Evolutionary conservation across 2,113 vertebrate genomes (phyloP).

Genomic region (Ceyx melanurus): DNA sequence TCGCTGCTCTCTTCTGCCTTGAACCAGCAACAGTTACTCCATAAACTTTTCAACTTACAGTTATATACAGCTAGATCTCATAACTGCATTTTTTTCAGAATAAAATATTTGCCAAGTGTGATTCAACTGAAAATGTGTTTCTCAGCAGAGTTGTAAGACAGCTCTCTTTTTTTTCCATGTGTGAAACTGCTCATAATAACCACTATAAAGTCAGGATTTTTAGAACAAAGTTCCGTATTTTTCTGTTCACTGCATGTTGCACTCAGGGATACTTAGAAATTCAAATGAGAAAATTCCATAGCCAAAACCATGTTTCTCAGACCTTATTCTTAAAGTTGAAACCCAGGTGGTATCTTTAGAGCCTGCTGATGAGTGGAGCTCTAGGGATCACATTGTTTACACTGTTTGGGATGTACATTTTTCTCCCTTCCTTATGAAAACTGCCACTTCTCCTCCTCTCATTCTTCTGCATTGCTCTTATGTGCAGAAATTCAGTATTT

Average conservation of each 20-base stretch:
- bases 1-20: neutral
- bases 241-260: neutral
- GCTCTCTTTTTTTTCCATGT: neutral
- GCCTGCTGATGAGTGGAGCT: neutral
- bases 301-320: neutral
- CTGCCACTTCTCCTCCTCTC: neutral
- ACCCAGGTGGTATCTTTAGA: neutral
- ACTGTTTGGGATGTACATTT: neutral
- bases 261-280: neutral
- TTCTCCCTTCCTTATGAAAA: neutral
- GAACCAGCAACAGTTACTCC: neutral
- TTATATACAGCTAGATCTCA: neutral
- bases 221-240: neutral
- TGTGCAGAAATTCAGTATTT: slow-evolving; percentile 45
- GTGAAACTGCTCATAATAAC: neutral
- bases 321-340: neutral
- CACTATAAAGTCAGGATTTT: neutral
- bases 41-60: neutral
- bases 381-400: neutral
- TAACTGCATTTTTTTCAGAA: neutral
- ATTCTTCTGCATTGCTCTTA: neutral
- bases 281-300: neutral
- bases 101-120: slow-evolving; percentile 12
- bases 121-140: neutral
- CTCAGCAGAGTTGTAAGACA: neutral